phyloP scores from a whole-genome alignment of 1,140 invertebrate genomes.

The Drosophila ambigua region DNA sequence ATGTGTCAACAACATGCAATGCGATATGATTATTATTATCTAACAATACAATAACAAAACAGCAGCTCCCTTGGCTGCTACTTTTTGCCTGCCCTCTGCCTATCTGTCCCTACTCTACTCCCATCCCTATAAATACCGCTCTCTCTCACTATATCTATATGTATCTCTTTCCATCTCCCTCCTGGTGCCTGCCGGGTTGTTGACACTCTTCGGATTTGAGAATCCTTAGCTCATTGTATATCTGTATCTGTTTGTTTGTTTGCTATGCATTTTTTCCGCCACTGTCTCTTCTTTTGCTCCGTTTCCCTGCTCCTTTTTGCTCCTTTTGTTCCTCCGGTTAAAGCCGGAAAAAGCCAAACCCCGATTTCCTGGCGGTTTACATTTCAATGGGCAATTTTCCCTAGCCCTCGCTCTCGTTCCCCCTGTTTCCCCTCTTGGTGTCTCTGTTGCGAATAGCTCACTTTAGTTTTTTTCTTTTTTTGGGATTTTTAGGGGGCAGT shows the following conservation, averaged over 20 bases:
- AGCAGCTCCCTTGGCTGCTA: slow-evolving; percentile 46
- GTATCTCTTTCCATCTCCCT: slow-evolving; percentile 9
- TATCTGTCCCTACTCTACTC: slow-evolving; percentile 5
- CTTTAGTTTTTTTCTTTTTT: slow-evolving; percentile 8
- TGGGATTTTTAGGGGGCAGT: slow-evolving; percentile 50
- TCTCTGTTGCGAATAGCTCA: slow-evolving; percentile 20
- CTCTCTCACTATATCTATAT: background rate
- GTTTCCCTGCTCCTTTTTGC: slow-evolving; percentile 10
- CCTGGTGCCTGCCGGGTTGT: slow-evolving; percentile 52
- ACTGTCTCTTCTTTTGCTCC: slow-evolving; percentile 54
- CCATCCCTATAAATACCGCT: background rate
- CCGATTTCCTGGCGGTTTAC: slow-evolving; percentile 81
- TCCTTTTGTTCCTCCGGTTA: slow-evolving; percentile 61
- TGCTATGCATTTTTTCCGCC: slow-evolving; percentile 51
- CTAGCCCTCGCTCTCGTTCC: slow-evolving; percentile 27
- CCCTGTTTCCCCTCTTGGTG: slow-evolving; percentile 20
- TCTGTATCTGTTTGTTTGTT: slow-evolving; percentile 64
- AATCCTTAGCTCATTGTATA: slow-evolving; percentile 67
- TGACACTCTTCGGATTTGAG: slow-evolving; percentile 69
- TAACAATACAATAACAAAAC: slow-evolving; percentile 79
- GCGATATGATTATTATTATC: slow-evolving; percentile 82
- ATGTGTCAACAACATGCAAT: slow-evolving; percentile 82
- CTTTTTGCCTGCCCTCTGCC: slow-evolving; percentile 67
- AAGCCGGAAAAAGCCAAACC: slow-evolving; percentile 82
- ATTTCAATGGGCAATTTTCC: slow-evolving; percentile 80